phyloP scores from a whole-genome alignment of 2,113 vertebrate species.

The Cisticola juncidis region DNA sequence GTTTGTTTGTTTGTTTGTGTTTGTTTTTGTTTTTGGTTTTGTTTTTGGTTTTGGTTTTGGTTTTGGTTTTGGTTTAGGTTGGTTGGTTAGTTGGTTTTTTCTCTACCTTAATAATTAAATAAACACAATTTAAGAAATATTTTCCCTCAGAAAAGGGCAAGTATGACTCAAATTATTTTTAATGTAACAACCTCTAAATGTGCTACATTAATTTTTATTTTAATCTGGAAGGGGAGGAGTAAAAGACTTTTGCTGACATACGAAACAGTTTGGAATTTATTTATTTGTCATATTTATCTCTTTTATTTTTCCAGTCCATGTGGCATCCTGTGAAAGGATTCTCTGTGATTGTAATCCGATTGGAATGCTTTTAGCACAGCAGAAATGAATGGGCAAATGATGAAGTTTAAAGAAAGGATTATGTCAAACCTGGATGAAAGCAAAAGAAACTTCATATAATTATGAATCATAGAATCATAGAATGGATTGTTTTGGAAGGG shows the following conservation, averaged over 20 bases:
- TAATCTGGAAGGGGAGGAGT: not conserved
- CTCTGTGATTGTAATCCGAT: not conserved
- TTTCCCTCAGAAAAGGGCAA: not conserved
- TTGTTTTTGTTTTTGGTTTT: no score
- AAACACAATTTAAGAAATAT: not conserved
- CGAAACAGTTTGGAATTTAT: not conserved
- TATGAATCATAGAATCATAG: not conserved
- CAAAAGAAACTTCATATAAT: not conserved
- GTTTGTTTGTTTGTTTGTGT: no score
- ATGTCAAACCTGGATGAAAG: not conserved
- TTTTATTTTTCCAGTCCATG: not conserved
- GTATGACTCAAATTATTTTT: not conserved
- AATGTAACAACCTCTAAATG: not conserved
- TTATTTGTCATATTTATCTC: not conserved
- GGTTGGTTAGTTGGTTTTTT: no score
- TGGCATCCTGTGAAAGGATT: not conserved
- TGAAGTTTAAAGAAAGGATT: not conserved
- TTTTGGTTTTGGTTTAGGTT: no score
- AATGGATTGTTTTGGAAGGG: not conserved
- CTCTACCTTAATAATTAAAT: not conserved
- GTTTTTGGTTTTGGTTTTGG: no score
- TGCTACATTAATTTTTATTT: not conserved
- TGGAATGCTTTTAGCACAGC: not conserved
- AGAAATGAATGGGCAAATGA: not conserved
- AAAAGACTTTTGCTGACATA: not conserved